Evolutionary conservation across 1,140 invertebrate species (phyloP).

Genomic region (Heterodera schachtii): DNA sequence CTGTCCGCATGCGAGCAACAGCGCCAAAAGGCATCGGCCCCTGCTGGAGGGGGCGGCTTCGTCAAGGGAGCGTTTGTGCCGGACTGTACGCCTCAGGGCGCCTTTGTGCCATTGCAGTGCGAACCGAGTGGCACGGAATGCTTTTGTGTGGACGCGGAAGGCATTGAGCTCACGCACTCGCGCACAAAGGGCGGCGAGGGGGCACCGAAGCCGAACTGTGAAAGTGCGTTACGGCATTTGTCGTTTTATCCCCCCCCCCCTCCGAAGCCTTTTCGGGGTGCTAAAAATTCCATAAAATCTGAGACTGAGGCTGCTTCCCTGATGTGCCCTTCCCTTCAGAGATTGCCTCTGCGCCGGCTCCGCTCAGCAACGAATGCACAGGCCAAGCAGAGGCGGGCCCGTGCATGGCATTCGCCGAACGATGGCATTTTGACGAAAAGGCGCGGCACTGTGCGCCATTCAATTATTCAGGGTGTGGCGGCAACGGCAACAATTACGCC

Average conservation of each 20-base stretch:
- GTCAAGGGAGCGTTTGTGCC: constrained; percentile 61
- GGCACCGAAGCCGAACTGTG: constrained; percentile 55
- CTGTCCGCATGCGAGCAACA: constrained; percentile 57
- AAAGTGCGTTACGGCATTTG: constrained; percentile 57
- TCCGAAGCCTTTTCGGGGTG: too few species aligned
- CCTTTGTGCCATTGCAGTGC: constrained; percentile 57
- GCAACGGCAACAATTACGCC: constrained; percentile 67
- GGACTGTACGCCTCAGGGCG: constrained; percentile 50
- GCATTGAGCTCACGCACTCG: constrained; percentile 63
- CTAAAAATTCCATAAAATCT: too few species aligned
- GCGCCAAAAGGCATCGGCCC: constrained; percentile 36
- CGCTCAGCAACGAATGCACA: constrained; percentile 54
- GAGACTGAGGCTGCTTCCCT: too few species aligned
- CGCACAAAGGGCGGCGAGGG: constrained; percentile 44
- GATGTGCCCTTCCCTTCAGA: constrained; percentile 41
- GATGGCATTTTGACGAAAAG: constrained; percentile 58
- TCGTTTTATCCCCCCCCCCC: too few species aligned
- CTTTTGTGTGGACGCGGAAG: constrained; percentile 60
- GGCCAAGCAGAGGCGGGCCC: constrained; percentile 49
- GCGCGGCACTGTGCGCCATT: constrained; percentile 49
- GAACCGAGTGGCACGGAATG: constrained; percentile 57
- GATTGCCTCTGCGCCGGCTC: constrained; percentile 45
- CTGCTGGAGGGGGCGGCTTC: constrained; percentile 8
- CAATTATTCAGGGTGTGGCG: constrained; percentile 65
- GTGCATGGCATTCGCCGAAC: constrained; percentile 42